Conservation (phyloP, 92 coral and sea anemone genomes). For the Siderastrea radians region DNA sequence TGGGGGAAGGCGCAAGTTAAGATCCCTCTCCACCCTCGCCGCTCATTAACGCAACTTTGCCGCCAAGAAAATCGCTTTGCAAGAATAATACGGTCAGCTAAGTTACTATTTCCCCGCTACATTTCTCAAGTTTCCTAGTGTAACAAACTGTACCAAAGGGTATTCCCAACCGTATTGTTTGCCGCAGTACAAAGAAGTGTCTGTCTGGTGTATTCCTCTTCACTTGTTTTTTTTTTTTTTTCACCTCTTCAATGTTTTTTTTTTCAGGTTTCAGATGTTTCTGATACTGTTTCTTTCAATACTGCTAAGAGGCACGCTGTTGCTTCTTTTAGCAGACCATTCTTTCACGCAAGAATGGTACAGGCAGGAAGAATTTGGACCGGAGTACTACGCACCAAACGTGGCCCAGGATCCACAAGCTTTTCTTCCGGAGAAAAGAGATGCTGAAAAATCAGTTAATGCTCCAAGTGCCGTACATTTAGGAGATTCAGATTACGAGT, state of each 20-base stretch:
- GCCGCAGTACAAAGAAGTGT: too few species aligned
- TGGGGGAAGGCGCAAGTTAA: too few species aligned
- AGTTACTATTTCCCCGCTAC: too few species aligned
- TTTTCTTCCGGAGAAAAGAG: conserved; percentile 14
- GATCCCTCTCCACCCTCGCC: too few species aligned
- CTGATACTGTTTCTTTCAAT: conserved; percentile 19
- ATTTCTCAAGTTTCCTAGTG: too few species aligned
- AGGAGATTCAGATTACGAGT: neutral
- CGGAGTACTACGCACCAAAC: neutral
- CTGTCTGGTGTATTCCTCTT: too few species aligned
- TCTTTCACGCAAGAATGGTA: conserved; percentile 44
- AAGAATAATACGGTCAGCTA: too few species aligned
- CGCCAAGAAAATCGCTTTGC: too few species aligned
- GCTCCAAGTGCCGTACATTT: neutral
- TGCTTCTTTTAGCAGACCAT: conserved; percentile 38
- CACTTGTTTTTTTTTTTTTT: too few species aligned
- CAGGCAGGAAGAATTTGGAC: conserved; percentile 5
- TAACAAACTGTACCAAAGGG: too few species aligned
- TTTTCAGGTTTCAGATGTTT: conserved; percentile 33
- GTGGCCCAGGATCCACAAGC: neutral
- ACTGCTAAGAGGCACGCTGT: conserved; percentile 41
- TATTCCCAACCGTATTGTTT: too few species aligned
- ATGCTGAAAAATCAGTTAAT: neutral
- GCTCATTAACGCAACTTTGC: too few species aligned
- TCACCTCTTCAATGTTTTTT: neutral